phyloP scores from a whole-genome alignment of 1,140 invertebrate species.

The Pararge aegeria region DNA sequence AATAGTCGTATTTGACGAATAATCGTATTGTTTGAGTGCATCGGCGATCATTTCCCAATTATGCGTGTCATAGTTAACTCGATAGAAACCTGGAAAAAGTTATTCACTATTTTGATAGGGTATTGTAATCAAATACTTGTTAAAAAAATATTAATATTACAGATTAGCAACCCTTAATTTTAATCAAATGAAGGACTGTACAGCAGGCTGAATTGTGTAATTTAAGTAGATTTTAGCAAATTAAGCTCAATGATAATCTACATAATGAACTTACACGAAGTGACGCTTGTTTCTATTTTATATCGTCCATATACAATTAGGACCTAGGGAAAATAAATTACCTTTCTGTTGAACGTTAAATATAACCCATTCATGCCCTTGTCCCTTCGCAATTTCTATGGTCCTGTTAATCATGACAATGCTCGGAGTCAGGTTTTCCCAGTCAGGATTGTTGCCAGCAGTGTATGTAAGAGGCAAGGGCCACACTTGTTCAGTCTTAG shows the following conservation, averaged over 20 bases:
- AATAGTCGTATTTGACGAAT: conserved; percentile 52
- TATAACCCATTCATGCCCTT: conserved; percentile 83
- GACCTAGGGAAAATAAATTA: conserved; percentile 41
- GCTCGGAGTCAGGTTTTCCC: conserved; percentile 76
- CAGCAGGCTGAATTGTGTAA: no score
- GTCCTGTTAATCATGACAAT: conserved; percentile 68
- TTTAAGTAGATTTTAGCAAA: no score
- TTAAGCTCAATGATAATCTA: no score
- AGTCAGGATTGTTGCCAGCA: conserved; percentile 77
- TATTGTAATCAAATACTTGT: neutral
- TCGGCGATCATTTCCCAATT: conserved; percentile 84
- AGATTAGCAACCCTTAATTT: no score
- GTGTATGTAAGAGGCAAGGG: conserved; percentile 83
- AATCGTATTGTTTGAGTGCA: conserved; percentile 60
- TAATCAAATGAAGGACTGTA: no score
- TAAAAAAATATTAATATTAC: no score
- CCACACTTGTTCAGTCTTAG: conserved; percentile 71
- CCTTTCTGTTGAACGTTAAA: conserved; percentile 86
- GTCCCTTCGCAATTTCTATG: conserved; percentile 42
- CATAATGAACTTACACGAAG: no score
- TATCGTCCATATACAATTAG: no score
- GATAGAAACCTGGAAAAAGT: conserved; percentile 83
- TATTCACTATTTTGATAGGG: neutral
- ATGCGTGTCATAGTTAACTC: conserved; percentile 87
- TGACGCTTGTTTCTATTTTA: no score